Conservation (phyloP, 2,797 vertebrate species). For the Anabacerthia variegaticeps region DNA sequence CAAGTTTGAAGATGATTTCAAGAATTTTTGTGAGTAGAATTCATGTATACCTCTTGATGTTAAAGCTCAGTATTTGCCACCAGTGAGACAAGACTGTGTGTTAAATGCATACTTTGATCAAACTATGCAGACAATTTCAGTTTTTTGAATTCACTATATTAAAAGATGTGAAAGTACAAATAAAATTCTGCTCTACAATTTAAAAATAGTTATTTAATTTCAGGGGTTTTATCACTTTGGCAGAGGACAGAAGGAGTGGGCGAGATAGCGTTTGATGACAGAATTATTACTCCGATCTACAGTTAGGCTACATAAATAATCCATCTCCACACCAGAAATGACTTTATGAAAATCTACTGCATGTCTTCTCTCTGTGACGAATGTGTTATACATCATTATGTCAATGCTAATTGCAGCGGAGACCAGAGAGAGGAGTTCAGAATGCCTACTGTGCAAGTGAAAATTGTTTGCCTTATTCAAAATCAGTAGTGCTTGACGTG, state of each 20-base stretch:
- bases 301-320: neutral
- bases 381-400: neutral
- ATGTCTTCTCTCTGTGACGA: neutral
- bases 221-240: neutral
- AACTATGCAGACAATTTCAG: neutral
- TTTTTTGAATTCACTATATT: neutral
- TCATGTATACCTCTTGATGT: neutral
- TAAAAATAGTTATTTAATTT: neutral
- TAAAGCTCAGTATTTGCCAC: neutral
- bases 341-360: neutral
- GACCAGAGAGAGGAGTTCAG: neutral
- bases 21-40: neutral
- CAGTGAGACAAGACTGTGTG: neutral
- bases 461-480: slow-evolving; percentile 24
- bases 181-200: neutral
- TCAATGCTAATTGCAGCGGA: neutral
- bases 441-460: neutral
- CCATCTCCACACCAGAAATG: neutral
- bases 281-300: neutral
- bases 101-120: neutral
- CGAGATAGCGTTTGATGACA: neutral
- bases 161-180: neutral
- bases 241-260: neutral
- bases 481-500: neutral
- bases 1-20: neutral